Conservation (phyloP, 2,888 invertebrate genomes). For the Labia minor region DNA sequence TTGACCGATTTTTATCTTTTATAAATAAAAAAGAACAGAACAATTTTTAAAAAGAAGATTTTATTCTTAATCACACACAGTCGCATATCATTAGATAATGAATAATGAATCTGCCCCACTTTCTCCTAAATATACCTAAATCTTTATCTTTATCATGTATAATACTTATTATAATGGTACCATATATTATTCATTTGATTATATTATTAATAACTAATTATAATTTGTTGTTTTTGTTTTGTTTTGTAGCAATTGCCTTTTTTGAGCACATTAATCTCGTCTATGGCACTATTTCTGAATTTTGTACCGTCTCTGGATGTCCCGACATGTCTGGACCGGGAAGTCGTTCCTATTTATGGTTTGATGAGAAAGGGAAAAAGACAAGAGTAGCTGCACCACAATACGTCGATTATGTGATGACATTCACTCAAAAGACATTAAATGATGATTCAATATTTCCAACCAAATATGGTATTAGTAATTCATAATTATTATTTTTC, state of each 20-base stretch:
- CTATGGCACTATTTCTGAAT: slow-evolving; percentile 97
- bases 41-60: too few relatives aligned
- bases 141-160: too few relatives aligned
- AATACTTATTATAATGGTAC: too few relatives aligned
- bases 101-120: too few relatives aligned
- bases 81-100: too few relatives aligned
- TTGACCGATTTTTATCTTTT: too few relatives aligned
- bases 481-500: slow-evolving; percentile 23
- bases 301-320: slow-evolving; percentile 92
- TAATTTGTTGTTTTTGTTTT: slow-evolving; percentile 17
- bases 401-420: slow-evolving; percentile 98
- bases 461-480: slow-evolving; percentile 93
- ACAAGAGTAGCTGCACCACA: slow-evolving; percentile 93
- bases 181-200: too few relatives aligned
- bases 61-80: too few relatives aligned
- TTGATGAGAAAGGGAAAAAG: slow-evolving; percentile 98
- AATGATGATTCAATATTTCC: slow-evolving; percentile 95
- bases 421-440: slow-evolving; percentile 92
- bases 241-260: slow-evolving; percentile 75
- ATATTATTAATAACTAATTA: too few relatives aligned
- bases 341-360: slow-evolving; percentile 88
- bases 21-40: too few relatives aligned
- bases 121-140: too few relatives aligned
- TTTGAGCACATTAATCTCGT: slow-evolving; percentile 98
- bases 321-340: slow-evolving; percentile 95